phyloP scores from a whole-genome alignment of 2,888 invertebrate genomes.

The Palloptera scutellata region DNA sequence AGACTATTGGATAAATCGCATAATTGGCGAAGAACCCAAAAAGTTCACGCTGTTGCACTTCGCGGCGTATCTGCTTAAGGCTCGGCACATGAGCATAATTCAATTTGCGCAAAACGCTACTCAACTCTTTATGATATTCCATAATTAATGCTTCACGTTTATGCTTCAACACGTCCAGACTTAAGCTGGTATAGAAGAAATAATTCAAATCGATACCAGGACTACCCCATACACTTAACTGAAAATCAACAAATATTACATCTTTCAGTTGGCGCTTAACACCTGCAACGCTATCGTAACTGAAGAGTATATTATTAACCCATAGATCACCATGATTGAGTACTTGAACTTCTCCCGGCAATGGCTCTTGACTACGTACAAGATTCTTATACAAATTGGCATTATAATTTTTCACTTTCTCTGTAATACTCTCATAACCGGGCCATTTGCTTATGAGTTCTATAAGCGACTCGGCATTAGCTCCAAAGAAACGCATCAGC shows the following conservation, averaged over 20 bases:
- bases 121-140: slow-evolving; percentile 50
- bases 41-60: slow-evolving; percentile 48
- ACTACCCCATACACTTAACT: slow-evolving; percentile 57
- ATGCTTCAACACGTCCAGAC: slow-evolving; percentile 49
- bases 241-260: slow-evolving; percentile 56
- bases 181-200: slow-evolving; percentile 58
- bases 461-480: slow-evolving; percentile 46
- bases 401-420: slow-evolving; percentile 63
- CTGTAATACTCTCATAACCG: slow-evolving; percentile 62
- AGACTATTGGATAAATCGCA: slow-evolving; percentile 51
- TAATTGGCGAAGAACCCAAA: slow-evolving; percentile 56
- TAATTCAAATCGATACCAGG: slow-evolving; percentile 63
- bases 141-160: slow-evolving; percentile 51
- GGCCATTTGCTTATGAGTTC: slow-evolving; percentile 61
- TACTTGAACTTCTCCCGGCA: slow-evolving; percentile 50
- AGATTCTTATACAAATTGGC: slow-evolving; percentile 37
- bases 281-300: slow-evolving; percentile 44
- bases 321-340: slow-evolving; percentile 66
- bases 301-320: slow-evolving; percentile 65
- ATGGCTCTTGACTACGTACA: slow-evolving; percentile 24
- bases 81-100: slow-evolving; percentile 46
- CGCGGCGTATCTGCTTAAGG: slow-evolving; percentile 48
- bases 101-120: slow-evolving; percentile 43
- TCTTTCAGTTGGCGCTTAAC: slow-evolving; percentile 35
- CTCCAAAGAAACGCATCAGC: slow-evolving; percentile 45